These are phyloP conservation scores for Danaus plexippus DNA, from an alignment of 1,140 invertebrate species.

Conservation along the genomic window DNA sequence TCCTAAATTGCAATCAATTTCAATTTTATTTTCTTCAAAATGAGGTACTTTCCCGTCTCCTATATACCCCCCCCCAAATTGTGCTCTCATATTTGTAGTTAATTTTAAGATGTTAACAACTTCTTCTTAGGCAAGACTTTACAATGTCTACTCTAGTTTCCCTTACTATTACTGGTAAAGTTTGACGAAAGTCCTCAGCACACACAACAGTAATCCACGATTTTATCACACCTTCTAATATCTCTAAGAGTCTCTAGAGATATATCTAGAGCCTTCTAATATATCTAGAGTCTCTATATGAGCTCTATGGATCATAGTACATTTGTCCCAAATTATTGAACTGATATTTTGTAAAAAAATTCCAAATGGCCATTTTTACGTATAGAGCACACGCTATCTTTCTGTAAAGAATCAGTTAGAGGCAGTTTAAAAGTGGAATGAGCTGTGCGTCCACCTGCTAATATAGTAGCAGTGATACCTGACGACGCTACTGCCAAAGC, in stretches of 20 bases:
- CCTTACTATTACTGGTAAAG: constrained; percentile 22
- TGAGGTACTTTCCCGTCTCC: constrained; percentile 20
- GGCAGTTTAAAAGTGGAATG: constrained; percentile 17
- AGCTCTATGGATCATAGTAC: constrained; percentile 27
- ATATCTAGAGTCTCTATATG: constrained; percentile 28
- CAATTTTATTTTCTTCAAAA: constrained; percentile 25
- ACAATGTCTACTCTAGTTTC: constrained; percentile 3
- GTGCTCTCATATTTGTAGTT: constrained; percentile 18
- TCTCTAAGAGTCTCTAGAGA: constrained; percentile 27
- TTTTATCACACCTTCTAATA: constrained; percentile 20
- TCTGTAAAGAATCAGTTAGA: constrained; percentile 8
- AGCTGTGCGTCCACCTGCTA: too few relatives aligned
- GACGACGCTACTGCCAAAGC: too few relatives aligned
- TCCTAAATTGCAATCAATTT: constrained; percentile 17
- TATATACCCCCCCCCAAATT: constrained; percentile 9
- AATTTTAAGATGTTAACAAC: constrained; percentile 22
- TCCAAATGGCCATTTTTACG: constrained; percentile 13
- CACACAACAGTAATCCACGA: constrained; percentile 36
- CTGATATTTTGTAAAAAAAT: constrained; percentile 11
- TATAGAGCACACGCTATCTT: constrained; percentile 4
- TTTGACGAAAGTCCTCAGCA: constrained; percentile 21
- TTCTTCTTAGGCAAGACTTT: constrained; percentile 24
- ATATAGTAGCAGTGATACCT: background rate
- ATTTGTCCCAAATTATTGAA: constrained; percentile 31
- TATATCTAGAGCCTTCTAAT: too few relatives aligned